These are phyloP conservation scores for Copsychus sechellarum DNA, from an alignment of 2,113 vertebrate species.

Conservation along the genomic window DNA sequence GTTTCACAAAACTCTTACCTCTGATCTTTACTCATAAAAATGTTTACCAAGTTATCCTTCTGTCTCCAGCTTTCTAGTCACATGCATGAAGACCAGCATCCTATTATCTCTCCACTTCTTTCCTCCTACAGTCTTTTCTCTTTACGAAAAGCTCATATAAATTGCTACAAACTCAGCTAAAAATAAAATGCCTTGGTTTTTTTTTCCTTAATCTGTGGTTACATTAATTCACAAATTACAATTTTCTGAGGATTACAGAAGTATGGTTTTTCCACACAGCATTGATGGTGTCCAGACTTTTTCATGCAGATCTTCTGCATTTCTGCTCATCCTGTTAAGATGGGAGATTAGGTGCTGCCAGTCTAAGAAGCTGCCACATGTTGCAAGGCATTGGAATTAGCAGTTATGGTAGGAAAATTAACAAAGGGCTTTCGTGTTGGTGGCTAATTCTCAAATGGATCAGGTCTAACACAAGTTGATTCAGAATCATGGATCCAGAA, in stretches of 20 bases:
- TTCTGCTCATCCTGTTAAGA: background rate
- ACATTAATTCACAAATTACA: background rate
- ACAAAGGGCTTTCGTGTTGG: background rate
- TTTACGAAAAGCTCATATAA: background rate
- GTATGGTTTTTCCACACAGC: background rate
- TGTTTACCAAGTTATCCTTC: background rate
- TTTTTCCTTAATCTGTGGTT: background rate
- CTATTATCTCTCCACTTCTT: background rate
- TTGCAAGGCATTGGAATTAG: background rate
- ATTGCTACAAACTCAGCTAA: background rate
- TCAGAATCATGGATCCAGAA: background rate
- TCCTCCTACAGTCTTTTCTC: background rate
- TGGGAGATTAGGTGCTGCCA: background rate
- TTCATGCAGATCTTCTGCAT: background rate
- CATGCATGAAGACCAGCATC: background rate
- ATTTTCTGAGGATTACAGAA: background rate
- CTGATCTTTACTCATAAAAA: background rate
- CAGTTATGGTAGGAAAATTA: background rate
- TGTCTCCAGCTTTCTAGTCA: background rate
- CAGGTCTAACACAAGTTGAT: background rate
- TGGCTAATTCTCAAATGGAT: background rate
- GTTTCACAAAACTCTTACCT: background rate
- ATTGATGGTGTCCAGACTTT: background rate
- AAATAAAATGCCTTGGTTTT: background rate
- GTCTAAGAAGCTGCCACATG: background rate